Conservation (phyloP, 2,113 vertebrate species). For the Taurulus bubalis region DNA sequence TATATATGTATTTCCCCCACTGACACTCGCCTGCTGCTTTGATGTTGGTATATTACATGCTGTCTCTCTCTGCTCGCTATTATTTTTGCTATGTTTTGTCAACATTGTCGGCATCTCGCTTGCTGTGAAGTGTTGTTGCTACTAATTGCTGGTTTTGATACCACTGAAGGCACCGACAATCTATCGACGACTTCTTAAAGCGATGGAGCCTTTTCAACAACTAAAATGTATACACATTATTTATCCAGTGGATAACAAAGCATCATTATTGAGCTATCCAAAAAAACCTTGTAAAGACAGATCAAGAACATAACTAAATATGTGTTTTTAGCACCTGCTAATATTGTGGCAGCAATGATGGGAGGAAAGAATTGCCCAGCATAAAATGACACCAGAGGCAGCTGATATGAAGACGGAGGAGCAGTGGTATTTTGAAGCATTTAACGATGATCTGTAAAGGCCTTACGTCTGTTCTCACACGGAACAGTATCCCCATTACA, state of each 20-base stretch:
- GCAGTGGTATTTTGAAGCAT: conserved; percentile 4
- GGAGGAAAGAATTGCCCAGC: neutral
- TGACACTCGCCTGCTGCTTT: neutral
- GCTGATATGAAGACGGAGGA: conserved; percentile 3
- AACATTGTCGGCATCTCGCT: neutral
- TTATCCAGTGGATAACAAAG: neutral
- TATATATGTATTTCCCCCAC: neutral
- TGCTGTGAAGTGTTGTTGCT: neutral
- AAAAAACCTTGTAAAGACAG: neutral
- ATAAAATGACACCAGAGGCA: conserved; percentile 12
- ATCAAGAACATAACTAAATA: conserved; percentile 3
- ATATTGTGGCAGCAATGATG: neutral
- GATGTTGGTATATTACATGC: neutral
- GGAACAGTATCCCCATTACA: conserved; percentile 26
- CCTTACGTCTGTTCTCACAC: conserved; percentile 41
- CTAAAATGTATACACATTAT: neutral
- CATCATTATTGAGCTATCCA: neutral
- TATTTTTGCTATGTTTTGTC: neutral
- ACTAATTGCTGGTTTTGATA: neutral
- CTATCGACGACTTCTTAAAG: neutral
- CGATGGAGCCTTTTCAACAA: no score
- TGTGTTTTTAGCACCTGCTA: neutral
- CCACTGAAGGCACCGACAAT: neutral
- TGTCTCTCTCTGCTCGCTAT: neutral
- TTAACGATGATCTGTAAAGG: conserved; percentile 35